Evolutionary conservation across 1,140 invertebrate species (phyloP).

Genomic region (Sycophaga agraensis): DNA sequence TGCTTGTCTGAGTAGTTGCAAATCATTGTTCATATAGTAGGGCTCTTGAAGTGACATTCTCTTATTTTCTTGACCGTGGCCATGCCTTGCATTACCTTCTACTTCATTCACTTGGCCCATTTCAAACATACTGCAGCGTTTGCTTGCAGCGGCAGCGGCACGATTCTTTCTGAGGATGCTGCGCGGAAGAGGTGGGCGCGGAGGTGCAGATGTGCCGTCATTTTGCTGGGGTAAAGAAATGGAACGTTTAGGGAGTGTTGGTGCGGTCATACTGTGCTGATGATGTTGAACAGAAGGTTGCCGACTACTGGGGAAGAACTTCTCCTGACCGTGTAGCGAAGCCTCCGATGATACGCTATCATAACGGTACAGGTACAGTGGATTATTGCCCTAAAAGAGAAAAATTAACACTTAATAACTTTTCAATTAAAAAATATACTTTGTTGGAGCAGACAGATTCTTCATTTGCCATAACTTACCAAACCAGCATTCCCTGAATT

Average conservation of each 20-base stretch:
- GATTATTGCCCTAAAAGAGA: slow-evolving; percentile 57
- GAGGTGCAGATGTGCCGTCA: slow-evolving; percentile 59
- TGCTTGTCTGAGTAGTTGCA: slow-evolving; percentile 42
- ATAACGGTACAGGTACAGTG: slow-evolving; percentile 79
- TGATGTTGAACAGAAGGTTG: not conserved
- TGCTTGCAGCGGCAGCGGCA: slow-evolving; percentile 52
- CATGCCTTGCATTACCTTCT: slow-evolving; percentile 40
- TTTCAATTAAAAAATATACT: not conserved
- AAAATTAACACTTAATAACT: not conserved
- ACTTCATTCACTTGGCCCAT: slow-evolving; percentile 63
- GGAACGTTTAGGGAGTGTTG: slow-evolving; percentile 65
- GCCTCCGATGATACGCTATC: slow-evolving; percentile 74
- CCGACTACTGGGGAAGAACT: slow-evolving; percentile 28
- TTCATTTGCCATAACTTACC: too few species aligned
- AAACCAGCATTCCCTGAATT: slow-evolving; percentile 31
- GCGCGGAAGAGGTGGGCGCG: slow-evolving; percentile 70
- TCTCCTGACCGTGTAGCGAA: slow-evolving; percentile 61
- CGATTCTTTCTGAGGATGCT: slow-evolving; percentile 71
- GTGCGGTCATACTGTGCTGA: not conserved
- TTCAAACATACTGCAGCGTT: slow-evolving; percentile 81
- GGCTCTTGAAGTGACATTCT: slow-evolving; percentile 72
- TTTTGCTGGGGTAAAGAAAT: slow-evolving; percentile 64
- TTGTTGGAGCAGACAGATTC: too few species aligned
- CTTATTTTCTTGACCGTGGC: slow-evolving; percentile 61
- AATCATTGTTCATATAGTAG: slow-evolving; percentile 67